Evolutionary conservation across 2,888 invertebrate species (phyloP), one percentile per base, ranked within the genome.

Genomic region (Junonia oenone): DNA sequence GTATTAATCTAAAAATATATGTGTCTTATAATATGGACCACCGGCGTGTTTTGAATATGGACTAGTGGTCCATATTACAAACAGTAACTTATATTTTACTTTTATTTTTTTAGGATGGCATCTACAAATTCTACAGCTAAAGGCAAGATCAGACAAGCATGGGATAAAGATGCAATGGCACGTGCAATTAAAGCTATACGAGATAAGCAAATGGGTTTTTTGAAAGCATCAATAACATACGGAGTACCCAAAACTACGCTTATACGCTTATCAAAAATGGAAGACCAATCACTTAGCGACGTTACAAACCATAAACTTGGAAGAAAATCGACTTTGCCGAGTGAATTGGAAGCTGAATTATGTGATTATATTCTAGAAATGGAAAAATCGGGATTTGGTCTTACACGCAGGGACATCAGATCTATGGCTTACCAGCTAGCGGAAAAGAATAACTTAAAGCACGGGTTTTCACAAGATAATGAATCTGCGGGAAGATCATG

Each of bases 1-100:
- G 43, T 56, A 61, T 58, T 56, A 61, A 58, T 49, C 56, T 61
- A 48, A 40, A 61, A 56, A 61, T 56, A 46, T 58, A 54, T 59
- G 54, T 51, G 56, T 58, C 37, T 52, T 57, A 37, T 19, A 57
- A 52, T 53, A 52, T 57, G 49, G 49, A 57, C 53, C 52, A 57
- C 52, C 45, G 45, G 49, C 49, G 38, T 49, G 53, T 53, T 53
- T 53, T 45, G 38, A 57, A 50, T 58, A 51, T 58, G 57, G 57
- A 54, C 57, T 54, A 54, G 50, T 46, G 45, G 50, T 58, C 45
- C 45, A 29, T 45, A 45, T 45, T 29, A 13, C 45, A 52, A 46
- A 49, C 33, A 31, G 22, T 45, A n/a, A 19, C 19, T n/a, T 56
- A 43, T 27, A 35, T 40, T 55, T 40, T 50, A 50, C 3, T 46